Base-by-base conservation (phyloP, 2,888 invertebrate genomes). In the Andrena praecox region DNA sequence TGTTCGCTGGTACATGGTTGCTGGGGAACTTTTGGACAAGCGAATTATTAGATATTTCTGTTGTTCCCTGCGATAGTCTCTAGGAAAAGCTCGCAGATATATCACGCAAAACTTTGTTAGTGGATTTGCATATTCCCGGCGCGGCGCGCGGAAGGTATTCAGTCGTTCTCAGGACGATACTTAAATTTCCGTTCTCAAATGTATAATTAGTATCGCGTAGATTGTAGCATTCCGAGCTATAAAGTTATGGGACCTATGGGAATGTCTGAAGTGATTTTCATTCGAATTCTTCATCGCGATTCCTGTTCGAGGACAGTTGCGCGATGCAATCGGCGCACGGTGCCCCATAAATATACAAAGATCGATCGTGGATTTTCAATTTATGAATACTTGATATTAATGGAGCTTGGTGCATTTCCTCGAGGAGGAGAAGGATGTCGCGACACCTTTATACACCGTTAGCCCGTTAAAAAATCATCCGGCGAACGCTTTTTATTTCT, bases 401-500 rank as follows among this genome's bases (percentile, higher is more conserved):
- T 79, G 69, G 67, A 77, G 33, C 60, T 50, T 27, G 59, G 71
- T 70, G 54, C 59, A 76, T 85, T 67, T 71, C 56, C 56, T 52
- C 60, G 56, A 20, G 35, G 54, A 54, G 54, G 54, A n/a, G 48
- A 52, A 33, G 68, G 31, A 72, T 42, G 67, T 70, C 72, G 77
- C 56, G 66, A 73, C 71, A 74, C 72, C 56, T 67, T 74, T 52
- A 60, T 85, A 86, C 79, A 72, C 50, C 78, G 82, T 79, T 77
- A 67, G 60, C 24, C 60, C 77, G 86, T 87, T 88, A 85, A 87
- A 88, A 89, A 89, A 85, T 87, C 81, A 89, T 80, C 83, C 64
- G 62, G 54, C 73, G 52, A 56, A 42, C 50, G 72, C 68, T 27
- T 64, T 68, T 77, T 78, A 82, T 64, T 75, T 50, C 66, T 56